These are phyloP conservation scores for Sprattus sprattus DNA, from an alignment of 2,113 vertebrate species.

Conservation along the genomic window DNA sequence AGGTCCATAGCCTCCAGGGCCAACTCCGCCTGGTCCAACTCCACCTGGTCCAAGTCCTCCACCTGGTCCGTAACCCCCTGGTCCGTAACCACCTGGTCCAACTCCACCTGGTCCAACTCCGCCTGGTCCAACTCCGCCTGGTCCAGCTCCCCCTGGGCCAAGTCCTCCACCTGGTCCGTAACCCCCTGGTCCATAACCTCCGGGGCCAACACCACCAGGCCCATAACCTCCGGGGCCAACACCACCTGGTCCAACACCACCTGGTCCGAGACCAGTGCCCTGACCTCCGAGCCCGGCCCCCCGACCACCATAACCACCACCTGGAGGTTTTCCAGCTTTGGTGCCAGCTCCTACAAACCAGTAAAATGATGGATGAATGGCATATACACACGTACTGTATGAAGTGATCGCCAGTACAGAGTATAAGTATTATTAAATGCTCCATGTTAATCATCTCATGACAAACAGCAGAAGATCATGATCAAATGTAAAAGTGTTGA, in stretches of 20 bases:
- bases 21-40: conserved; percentile 40
- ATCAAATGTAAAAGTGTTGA: too few relatives aligned
- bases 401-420: not conserved
- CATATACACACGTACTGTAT: not conserved
- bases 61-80: conserved; percentile 36
- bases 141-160: not conserved
- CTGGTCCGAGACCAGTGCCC: conserved; percentile 47
- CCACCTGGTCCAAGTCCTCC: not conserved
- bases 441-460: too few relatives aligned
- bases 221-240: not conserved
- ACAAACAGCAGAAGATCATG: too few relatives aligned
- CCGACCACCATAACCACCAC: conserved; percentile 33
- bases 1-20: conserved; percentile 50
- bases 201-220: not conserved
- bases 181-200: not conserved
- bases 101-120: conserved; percentile 26
- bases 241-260: conserved; percentile 13
- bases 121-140: not conserved
- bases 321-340: conserved; percentile 6
- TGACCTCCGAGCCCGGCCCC: conserved; percentile 42
- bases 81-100: conserved; percentile 45
- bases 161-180: not conserved
- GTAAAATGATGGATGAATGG: not conserved
- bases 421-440: not conserved
- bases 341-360: not conserved